These are phyloP conservation scores for Hiodon tergisus DNA, from an alignment of 2,113 vertebrate genomes.

Conservation along the genomic window DNA sequence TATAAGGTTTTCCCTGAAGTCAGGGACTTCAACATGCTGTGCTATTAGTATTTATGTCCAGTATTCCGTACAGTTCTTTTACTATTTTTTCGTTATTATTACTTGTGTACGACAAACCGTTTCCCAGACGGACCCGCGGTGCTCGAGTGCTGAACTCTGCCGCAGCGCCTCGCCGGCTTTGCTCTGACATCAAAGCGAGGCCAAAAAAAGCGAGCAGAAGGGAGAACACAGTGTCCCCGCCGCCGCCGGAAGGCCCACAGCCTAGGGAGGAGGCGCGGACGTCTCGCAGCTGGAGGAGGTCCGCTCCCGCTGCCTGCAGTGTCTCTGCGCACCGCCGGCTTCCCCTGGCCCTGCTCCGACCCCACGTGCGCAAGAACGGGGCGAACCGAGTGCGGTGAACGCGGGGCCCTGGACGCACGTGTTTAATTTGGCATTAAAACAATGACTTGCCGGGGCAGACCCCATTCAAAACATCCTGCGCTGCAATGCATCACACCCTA, in stretches of 20 bases:
- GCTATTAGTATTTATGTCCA: background rate
- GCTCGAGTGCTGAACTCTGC: too few species aligned
- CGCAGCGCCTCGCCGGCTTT: background rate
- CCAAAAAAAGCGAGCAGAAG: background rate
- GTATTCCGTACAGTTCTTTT: background rate
- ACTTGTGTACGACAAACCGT: background rate
- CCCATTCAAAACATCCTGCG: conserved; percentile 11
- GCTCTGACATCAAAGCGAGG: background rate
- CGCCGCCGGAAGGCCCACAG: background rate
- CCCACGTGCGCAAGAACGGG: too few species aligned
- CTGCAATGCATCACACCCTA: too few species aligned
- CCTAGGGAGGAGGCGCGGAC: background rate
- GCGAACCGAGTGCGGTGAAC: too few species aligned
- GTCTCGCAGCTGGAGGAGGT: background rate
- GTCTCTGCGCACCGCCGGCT: background rate
- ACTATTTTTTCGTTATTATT: too few species aligned
- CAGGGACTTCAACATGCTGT: too few species aligned
- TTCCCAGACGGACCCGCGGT: too few species aligned
- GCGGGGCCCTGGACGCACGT: too few species aligned
- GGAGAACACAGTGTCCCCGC: background rate
- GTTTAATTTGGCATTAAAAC: too few species aligned
- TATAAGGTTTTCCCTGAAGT: too few species aligned
- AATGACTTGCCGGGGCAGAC: background rate
- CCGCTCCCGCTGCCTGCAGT: background rate
- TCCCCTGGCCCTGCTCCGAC: too few species aligned